Evolutionary conservation across 1,140 invertebrate genomes (phyloP).

Genomic region (Leucophenga varia): DNA sequence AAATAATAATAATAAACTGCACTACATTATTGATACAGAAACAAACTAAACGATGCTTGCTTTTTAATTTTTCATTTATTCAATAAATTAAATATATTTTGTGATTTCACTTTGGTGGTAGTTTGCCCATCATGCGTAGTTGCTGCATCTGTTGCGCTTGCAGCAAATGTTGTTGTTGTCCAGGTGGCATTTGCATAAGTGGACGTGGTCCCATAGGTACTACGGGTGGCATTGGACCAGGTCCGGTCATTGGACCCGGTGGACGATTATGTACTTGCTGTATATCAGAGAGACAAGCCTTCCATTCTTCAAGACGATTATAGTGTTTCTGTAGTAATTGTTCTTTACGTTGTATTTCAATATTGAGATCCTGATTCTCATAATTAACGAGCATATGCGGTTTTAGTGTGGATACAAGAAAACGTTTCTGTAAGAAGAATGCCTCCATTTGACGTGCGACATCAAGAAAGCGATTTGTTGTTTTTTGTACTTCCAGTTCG

Average conservation of each 20-base stretch:
- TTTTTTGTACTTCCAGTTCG: conserved; percentile 81
- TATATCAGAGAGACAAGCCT: conserved; percentile 76
- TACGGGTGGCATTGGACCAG: conserved; percentile 31
- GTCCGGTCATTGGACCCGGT: conserved; percentile 25
- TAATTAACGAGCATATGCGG: conserved; percentile 90
- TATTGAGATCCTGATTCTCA: conserved; percentile 81
- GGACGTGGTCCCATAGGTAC: conserved; percentile 24
- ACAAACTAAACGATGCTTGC: too few relatives aligned
- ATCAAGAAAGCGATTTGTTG: conserved; percentile 81
- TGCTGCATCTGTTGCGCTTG: conserved; percentile 60
- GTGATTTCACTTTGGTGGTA: conserved; percentile 30
- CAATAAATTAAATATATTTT: too few relatives aligned
- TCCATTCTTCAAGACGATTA: conserved; percentile 88
- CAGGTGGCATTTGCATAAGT: conserved; percentile 43
- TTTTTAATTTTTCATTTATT: too few relatives aligned
- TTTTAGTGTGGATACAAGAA: conserved; percentile 85
- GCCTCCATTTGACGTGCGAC: conserved; percentile 89
- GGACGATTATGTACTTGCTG: conserved; percentile 55
- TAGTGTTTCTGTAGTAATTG: conserved; percentile 85
- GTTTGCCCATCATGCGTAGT: conserved; percentile 52
- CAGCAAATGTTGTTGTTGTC: conserved; percentile 54
- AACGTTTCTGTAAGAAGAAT: conserved; percentile 90
- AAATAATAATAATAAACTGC: too few relatives aligned
- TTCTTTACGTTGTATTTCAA: conserved; percentile 84
- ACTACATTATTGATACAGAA: too few relatives aligned